Conservation (phyloP, 2,888 invertebrate species). For the Chrysodeixis includens region DNA sequence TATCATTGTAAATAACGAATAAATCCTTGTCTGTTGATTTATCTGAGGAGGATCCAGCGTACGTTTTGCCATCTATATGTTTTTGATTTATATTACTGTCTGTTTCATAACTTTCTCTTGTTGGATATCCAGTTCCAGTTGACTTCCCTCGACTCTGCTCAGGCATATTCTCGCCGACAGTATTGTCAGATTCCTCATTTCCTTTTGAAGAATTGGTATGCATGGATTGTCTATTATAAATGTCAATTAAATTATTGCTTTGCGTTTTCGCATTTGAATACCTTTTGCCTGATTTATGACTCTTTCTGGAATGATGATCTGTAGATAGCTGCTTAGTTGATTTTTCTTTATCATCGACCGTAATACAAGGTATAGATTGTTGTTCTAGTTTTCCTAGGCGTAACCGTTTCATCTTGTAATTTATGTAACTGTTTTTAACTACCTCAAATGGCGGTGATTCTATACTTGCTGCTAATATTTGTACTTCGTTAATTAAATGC, state of each 20-base stretch:
- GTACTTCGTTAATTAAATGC: constrained; percentile 68
- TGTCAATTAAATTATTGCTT: constrained; percentile 65
- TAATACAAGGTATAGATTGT: constrained; percentile 66
- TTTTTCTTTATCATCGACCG: constrained; percentile 19
- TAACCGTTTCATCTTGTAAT: constrained; percentile 75
- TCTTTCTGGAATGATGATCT: constrained; percentile 18
- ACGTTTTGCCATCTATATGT: constrained; percentile 40
- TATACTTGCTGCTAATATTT: constrained; percentile 70
- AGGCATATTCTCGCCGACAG: constrained; percentile 14
- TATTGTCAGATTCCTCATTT: constrained; percentile 47
- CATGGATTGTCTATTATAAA: constrained; percentile 68
- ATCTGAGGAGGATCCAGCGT: constrained; percentile 52
- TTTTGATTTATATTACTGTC: constrained; percentile 45
- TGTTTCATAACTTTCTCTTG: constrained; percentile 43
- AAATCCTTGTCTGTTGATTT: constrained; percentile 71
- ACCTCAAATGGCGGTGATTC: constrained; percentile 70
- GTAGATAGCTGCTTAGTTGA: neutral
- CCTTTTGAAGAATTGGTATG: constrained; percentile 65
- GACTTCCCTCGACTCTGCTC: constrained; percentile 44
- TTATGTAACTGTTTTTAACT: constrained; percentile 69
- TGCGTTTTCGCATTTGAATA: constrained; percentile 28
- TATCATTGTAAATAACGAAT: constrained; percentile 77
- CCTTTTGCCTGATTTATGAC: constrained; percentile 24
- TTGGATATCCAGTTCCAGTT: constrained; percentile 48
- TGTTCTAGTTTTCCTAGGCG: constrained; percentile 70